Base-by-base conservation (phyloP, 2,113 vertebrate species). In the Rhodinocichla rosea region DNA sequence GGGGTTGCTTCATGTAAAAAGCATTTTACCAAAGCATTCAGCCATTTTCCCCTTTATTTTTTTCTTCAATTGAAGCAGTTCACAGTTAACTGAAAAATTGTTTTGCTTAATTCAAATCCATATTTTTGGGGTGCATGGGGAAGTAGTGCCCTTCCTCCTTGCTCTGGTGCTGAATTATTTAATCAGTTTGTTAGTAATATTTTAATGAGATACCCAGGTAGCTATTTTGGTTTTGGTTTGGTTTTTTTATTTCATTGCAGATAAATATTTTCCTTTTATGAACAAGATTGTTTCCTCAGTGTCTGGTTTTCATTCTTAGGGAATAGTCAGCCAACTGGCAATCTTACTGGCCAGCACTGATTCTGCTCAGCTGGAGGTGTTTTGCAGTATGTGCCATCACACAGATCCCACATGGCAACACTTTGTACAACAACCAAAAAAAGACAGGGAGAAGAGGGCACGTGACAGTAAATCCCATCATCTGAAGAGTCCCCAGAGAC, bases 381-480 rank as follows among this genome's bases (percentile, higher is more conserved):
- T 93, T 91, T 80, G 64, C 85, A 90, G 70, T 57, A 56, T 80
- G 91, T 90, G 71, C 95, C 93, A 91, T 96, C 77, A 40, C 87
- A 84, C 78, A 77, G 89, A 87, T 73, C 82, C 81, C 78, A 73
- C 90, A 94, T 69, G 92, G 76, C 81, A 97, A 67, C 76, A 59
- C 85, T 94, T 91, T 91, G 91, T 96, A 68, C 73, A 86, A 92
- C 87, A 78, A 86, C 78, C 49, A 47, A 91, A 90, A 85, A 63
- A 91, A 94, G 92, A 91, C 60, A 57, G 40, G 50, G 84, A 86
- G 82, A 78, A 94, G 91, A 94, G 91, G 87, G 64, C 91, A 90
- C 37, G 95, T 95, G 85, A 87, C 87, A 83, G 90, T 95, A 97
- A 95, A 92, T 94, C 81, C 55, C 81, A 74, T 89, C 84, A 88